Percentiles rank a stretch among this genome's conserved stretches.
These are phyloP conservation scores for Crossocerus cetratus DNA, from an alignment of 2,888 invertebrate genomes.

Conservation along the genomic window DNA sequence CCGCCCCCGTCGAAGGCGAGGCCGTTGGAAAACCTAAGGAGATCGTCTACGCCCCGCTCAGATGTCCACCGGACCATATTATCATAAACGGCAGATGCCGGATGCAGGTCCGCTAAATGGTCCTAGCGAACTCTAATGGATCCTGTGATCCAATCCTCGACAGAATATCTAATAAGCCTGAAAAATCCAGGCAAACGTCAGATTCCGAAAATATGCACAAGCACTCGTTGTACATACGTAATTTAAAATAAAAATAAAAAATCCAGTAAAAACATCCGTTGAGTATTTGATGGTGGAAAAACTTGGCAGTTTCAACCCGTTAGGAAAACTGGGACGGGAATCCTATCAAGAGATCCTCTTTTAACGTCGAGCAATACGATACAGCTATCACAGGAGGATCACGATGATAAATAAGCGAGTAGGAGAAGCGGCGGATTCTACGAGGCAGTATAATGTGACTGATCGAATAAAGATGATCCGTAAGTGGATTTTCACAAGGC, in stretches of 20 bases:
- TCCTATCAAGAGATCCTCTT: no score
- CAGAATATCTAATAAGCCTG: no score
- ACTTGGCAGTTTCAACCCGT: no score
- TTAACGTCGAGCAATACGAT: not conserved
- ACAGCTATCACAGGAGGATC: not conserved
- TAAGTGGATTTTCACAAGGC: conserved; percentile 32
- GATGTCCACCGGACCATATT: conserved; percentile 45
- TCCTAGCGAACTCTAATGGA: no score
- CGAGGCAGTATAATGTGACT: conserved; percentile 46
- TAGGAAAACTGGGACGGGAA: no score
- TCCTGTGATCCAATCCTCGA: no score
- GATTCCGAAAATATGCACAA: no score
- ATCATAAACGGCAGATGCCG: conserved; percentile 45
- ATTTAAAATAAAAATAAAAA: no score
- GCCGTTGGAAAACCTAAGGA: not conserved
- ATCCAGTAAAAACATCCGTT: no score
- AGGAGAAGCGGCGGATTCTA: conserved; percentile 35
- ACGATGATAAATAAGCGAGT: not conserved
- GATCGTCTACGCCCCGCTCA: conserved; percentile 36
- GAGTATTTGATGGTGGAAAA: no score
- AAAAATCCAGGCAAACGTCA: no score
- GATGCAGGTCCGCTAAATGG: not conserved
- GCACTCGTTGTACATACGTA: no score
- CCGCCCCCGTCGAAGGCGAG: conserved; percentile 12
- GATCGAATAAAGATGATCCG: conserved; percentile 43